phyloP scores from a whole-genome alignment of 2,113 vertebrate genomes.

The Corythaixoides concolor region DNA sequence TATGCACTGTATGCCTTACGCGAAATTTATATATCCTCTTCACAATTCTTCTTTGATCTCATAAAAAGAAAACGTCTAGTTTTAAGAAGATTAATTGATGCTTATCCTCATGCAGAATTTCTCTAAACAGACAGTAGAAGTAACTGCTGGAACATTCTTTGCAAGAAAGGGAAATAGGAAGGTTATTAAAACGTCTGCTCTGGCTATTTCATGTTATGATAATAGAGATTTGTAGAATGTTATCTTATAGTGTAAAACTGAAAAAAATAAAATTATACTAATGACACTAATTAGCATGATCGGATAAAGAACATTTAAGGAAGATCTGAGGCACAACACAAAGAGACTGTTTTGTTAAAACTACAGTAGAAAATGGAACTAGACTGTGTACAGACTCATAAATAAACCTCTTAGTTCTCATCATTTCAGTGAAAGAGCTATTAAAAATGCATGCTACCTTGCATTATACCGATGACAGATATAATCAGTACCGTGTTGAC shows the following conservation, averaged over 20 bases:
- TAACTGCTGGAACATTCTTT: neutral
- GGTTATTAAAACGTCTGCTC: neutral
- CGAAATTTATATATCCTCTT: neutral
- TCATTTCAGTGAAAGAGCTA: constrained; percentile 53
- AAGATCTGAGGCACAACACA: neutral
- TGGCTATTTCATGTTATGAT: neutral
- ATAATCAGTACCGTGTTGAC: constrained; percentile 54
- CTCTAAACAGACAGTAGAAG: neutral
- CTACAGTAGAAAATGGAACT: neutral
- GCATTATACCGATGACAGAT: constrained; percentile 53
- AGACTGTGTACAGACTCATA: constrained; percentile 6
- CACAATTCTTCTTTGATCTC: neutral
- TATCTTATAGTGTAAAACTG: neutral
- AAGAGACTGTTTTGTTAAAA: constrained; percentile 13
- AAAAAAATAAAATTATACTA: neutral
- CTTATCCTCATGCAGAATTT: neutral
- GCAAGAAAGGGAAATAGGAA: neutral
- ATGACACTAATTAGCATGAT: neutral
- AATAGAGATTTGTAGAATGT: neutral
- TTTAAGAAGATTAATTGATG: neutral
- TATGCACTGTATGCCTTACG: neutral
- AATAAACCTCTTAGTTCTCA: constrained; percentile 54
- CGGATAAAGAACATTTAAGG: neutral
- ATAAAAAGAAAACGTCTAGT: neutral
- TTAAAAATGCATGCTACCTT: constrained; percentile 66